These are phyloP conservation scores for Zaprionus taronus DNA, from an alignment of 1,140 invertebrate species.

Conservation along the genomic window DNA sequence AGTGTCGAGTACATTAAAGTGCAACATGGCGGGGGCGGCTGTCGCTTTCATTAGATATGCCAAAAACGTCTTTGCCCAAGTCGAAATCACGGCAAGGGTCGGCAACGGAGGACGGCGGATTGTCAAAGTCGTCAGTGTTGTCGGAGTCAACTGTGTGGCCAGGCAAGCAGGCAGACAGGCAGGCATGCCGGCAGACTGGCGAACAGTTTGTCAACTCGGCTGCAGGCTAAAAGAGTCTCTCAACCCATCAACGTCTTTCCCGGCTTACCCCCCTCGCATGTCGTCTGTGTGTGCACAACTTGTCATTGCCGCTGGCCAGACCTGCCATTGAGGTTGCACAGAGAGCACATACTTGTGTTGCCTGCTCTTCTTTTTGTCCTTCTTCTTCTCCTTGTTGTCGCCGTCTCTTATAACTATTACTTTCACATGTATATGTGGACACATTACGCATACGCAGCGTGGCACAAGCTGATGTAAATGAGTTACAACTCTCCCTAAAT, in stretches of 20 bases:
- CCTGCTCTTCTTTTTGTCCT: constrained; percentile 2
- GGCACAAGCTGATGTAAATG: constrained; percentile 60
- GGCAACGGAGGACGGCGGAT: constrained; percentile 31
- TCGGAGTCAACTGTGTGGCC: constrained; percentile 18
- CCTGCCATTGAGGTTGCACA: constrained; percentile 71
- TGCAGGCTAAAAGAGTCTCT: constrained; percentile 32
- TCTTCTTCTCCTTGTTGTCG: constrained; percentile 12
- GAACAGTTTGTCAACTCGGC: constrained; percentile 43
- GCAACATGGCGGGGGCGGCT: neutral
- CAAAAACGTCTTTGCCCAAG: constrained; percentile 58
- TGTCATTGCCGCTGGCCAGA: constrained; percentile 37
- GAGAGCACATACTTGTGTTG: constrained; percentile 45
- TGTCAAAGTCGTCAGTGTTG: constrained; percentile 65
- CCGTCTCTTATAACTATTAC: constrained; percentile 69
- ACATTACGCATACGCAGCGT: constrained; percentile 74
- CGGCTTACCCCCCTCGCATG: neutral
- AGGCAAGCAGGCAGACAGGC: constrained; percentile 10
- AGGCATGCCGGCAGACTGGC: constrained; percentile 15
- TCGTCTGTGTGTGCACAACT: constrained; percentile 42
- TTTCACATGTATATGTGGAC: constrained; percentile 74
- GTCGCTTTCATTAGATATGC: constrained; percentile 69
- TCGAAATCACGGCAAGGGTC: constrained; percentile 40
- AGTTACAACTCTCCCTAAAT: constrained; percentile 39
- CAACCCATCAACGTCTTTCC: neutral
- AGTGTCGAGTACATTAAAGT: constrained; percentile 61